Conservation (phyloP, 2,888 invertebrate genomes). For the Sarcophaga caerulescens region DNA sequence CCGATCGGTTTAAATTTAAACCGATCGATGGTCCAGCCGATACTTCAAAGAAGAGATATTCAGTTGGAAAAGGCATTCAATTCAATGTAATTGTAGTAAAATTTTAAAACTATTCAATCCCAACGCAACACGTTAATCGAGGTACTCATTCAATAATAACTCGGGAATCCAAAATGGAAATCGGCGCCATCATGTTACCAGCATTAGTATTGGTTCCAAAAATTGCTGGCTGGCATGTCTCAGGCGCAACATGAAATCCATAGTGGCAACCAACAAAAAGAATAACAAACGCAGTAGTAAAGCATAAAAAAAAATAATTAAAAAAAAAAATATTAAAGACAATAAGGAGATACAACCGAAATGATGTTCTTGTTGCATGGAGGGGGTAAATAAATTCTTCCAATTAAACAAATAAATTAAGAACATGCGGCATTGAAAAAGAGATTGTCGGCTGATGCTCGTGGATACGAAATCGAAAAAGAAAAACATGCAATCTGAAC, state of each 20-base stretch:
- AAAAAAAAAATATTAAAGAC: slow-evolving; percentile 53
- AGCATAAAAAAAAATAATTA: neutral
- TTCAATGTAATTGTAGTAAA: neutral
- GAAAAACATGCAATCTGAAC: slow-evolving; percentile 69
- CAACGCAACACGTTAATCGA: too few species aligned
- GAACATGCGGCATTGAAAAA: slow-evolving; percentile 68
- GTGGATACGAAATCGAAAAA: slow-evolving; percentile 9
- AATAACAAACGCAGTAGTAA: slow-evolving; percentile 13
- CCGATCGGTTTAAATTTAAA: too few species aligned
- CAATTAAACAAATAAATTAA: slow-evolving; percentile 80
- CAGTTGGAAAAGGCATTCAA: too few species aligned
- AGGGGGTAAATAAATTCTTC: slow-evolving; percentile 75
- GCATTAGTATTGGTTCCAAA: slow-evolving; percentile 35
- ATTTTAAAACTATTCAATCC: too few species aligned
- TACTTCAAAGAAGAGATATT: too few species aligned
- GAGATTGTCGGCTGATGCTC: slow-evolving; percentile 55
- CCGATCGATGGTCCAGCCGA: too few species aligned
- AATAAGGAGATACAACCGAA: neutral
- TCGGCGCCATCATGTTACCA: neutral
- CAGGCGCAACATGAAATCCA: slow-evolving; percentile 63
- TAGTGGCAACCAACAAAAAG: slow-evolving; percentile 25
- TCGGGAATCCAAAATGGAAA: neutral
- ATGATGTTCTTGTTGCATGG: slow-evolving; percentile 15
- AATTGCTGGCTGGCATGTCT: slow-evolving; percentile 43
- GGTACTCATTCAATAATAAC: neutral